Conservation (phyloP, 2,888 invertebrate species). For the Eristalinus sepulchralis region DNA sequence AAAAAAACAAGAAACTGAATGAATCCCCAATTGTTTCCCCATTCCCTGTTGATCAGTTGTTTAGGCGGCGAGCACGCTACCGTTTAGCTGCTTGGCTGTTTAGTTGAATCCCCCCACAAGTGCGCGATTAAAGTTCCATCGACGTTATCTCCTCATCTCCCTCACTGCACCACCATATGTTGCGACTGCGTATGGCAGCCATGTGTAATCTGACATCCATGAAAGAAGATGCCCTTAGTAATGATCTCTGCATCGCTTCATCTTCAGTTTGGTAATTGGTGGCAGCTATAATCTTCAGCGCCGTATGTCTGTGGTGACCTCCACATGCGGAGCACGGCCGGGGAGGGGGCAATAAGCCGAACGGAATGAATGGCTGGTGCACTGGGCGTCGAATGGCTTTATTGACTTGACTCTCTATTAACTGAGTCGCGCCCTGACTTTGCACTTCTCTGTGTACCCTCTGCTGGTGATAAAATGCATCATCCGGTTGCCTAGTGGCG, state of each 20-base stretch:
- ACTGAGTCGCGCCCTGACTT: constrained; percentile 33
- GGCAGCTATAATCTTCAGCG: constrained; percentile 34
- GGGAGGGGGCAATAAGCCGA: constrained; percentile 13
- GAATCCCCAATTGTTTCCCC: constrained; percentile 55
- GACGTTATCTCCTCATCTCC: constrained; percentile 23
- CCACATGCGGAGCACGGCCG: background rate
- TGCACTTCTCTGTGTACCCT: constrained; percentile 20
- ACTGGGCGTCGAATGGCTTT: background rate
- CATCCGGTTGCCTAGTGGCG: constrained; percentile 56
- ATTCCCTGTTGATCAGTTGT: constrained; percentile 58
- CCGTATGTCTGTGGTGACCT: constrained; percentile 33
- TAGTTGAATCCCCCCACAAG: constrained; percentile 23
- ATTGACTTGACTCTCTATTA: constrained; percentile 27
- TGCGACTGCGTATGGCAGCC: constrained; percentile 29
- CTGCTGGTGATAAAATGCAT: constrained; percentile 58
- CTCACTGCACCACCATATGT: background rate
- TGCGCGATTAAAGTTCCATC: constrained; percentile 54
- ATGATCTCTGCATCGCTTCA: constrained; percentile 48
- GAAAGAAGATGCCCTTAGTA: constrained; percentile 45
- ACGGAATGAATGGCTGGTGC: constrained; percentile 18
- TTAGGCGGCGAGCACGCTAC: constrained; percentile 36
- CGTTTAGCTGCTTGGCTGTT: background rate
- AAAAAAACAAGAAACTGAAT: constrained; percentile 9
- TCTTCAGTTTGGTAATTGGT: constrained; percentile 16
- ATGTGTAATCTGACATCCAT: constrained; percentile 38